These are phyloP conservation scores for Ageneiosus marmoratus DNA, from an alignment of 2,113 vertebrate species.

Conservation along the genomic window DNA sequence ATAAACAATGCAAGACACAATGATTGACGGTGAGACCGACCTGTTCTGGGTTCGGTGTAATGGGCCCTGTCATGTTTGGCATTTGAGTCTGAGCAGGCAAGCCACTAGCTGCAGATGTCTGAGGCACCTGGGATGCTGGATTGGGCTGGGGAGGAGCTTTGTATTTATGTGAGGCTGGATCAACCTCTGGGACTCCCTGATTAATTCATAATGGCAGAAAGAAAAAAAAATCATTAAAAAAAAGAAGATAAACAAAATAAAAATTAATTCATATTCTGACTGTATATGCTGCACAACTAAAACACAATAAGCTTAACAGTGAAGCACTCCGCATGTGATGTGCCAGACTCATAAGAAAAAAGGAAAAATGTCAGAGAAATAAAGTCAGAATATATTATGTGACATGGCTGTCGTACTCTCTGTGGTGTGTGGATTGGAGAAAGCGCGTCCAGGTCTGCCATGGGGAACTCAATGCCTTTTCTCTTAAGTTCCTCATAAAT, in stretches of 20 bases:
- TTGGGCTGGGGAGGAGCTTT: constrained; percentile 66
- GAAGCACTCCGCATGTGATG: neutral
- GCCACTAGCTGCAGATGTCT: constrained; percentile 21
- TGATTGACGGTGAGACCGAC: constrained; percentile 62
- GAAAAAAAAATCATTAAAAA: neutral
- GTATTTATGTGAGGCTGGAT: constrained; percentile 87
- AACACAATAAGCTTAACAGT: neutral
- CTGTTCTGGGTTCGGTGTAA: constrained; percentile 93
- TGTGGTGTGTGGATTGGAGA: constrained; percentile 98
- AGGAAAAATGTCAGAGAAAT: neutral
- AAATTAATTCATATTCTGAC: neutral
- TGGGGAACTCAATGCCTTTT: constrained; percentile 95
- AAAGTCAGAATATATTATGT: neutral
- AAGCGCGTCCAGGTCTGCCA: constrained; percentile 92
- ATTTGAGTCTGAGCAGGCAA: constrained; percentile 65
- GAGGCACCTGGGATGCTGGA: constrained; percentile 44
- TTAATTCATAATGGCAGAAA: neutral
- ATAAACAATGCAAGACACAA: neutral
- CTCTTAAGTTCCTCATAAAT: constrained; percentile 99
- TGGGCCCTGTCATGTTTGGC: constrained; percentile 76
- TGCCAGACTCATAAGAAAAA: neutral
- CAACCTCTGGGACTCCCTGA: constrained; percentile 81
- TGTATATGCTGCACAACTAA: neutral
- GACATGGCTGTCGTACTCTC: constrained; percentile 77
- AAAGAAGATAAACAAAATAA: neutral